A percentile compares a stretch with the other conserved stretches of the same genome.
Conservation (phyloP, 2,888 invertebrate genomes). For the Peribatodes rhomboidaria region DNA sequence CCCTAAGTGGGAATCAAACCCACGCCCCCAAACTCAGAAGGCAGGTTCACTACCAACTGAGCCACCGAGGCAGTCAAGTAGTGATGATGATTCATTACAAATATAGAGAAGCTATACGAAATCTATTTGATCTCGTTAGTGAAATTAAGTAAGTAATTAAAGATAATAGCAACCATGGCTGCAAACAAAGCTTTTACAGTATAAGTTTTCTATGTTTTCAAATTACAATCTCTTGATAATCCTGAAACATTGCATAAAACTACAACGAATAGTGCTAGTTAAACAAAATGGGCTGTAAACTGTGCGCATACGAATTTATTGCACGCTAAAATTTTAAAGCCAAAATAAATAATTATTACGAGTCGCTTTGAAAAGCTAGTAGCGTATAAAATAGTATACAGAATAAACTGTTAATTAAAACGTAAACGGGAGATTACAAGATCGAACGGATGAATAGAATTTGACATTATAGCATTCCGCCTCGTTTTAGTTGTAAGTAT, state of each 20-base stretch:
- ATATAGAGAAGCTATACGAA: too few relatives aligned
- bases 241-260: conserved; percentile 17
- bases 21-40: too few relatives aligned
- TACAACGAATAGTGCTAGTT: conserved; percentile 24
- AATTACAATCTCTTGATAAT: conserved; percentile 5
- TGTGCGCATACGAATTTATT: conserved; percentile 30
- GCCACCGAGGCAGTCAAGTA: too few relatives aligned
- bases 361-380: conserved; percentile 19
- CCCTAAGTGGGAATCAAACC: too few relatives aligned
- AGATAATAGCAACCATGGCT: too few relatives aligned
- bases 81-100: too few relatives aligned
- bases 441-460: not conserved
- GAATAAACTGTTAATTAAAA: conserved; percentile 14
- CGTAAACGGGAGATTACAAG: not conserved
- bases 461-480: too few relatives aligned
- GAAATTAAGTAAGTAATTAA: too few relatives aligned
- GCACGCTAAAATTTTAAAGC: conserved; percentile 34
- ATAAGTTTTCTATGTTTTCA: not conserved
- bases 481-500: too few relatives aligned
- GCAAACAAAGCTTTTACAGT: too few relatives aligned
- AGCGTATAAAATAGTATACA: conserved; percentile 18
- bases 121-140: too few relatives aligned
- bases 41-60: too few relatives aligned
- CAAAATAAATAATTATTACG: conserved; percentile 27
- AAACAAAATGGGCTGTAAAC: conserved; percentile 30